Evolutionary conservation across 2,113 vertebrate species (phyloP).

Genomic region (Mirounga angustirostris): DNA sequence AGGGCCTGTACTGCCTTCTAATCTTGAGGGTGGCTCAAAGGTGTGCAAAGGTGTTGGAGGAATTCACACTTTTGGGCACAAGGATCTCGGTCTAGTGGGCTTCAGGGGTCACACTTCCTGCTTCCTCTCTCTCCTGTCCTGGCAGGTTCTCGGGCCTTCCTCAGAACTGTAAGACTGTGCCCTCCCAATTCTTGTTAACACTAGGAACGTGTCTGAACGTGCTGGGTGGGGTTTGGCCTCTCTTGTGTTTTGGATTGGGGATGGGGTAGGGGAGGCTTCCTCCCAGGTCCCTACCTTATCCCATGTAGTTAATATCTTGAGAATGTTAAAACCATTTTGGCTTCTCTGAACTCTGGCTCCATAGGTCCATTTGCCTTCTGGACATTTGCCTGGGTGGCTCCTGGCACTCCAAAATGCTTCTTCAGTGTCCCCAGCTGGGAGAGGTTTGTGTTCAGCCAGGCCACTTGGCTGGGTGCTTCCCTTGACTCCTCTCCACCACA

Average conservation of each 20-base stretch:
- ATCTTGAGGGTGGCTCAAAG: background rate
- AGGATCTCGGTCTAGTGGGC: background rate
- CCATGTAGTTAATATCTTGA: background rate
- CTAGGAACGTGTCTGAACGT: background rate
- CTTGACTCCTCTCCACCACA: background rate
- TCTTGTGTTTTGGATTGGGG: background rate
- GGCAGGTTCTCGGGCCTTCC: background rate
- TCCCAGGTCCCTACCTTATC: background rate
- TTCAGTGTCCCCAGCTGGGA: background rate
- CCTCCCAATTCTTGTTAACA: background rate
- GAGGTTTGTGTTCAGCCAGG: background rate
- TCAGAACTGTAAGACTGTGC: background rate
- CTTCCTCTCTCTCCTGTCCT: background rate
- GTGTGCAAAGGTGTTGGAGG: background rate
- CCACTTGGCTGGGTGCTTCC: background rate
- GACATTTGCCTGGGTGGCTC: background rate
- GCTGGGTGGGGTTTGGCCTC: background rate
- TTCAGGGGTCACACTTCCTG: background rate
- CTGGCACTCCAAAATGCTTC: background rate
- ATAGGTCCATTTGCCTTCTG: background rate
- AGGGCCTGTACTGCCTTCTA: background rate
- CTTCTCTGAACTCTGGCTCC: background rate
- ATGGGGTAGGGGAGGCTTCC: background rate
- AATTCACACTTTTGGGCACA: background rate
- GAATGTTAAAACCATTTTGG: slow-evolving; percentile 10